phyloP scores from a whole-genome alignment of 2,888 invertebrate species.

The Hemicrepidius hirtus region DNA sequence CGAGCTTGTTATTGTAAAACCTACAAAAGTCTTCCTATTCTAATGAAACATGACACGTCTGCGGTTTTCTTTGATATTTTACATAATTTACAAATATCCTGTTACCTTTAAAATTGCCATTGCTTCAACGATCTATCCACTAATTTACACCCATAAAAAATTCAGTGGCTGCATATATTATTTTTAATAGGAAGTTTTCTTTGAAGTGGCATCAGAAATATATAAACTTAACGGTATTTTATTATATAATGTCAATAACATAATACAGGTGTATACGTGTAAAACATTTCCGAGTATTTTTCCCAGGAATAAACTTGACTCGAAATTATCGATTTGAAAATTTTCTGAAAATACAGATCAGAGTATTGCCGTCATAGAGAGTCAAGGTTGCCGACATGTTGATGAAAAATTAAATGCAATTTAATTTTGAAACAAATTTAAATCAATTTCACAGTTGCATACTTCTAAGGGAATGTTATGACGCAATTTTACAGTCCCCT shows the following conservation, averaged over 20 bases:
- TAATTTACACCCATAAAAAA: constrained; percentile 37
- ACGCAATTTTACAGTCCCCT: constrained; percentile 45
- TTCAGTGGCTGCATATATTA: constrained; percentile 42
- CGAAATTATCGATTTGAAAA: too few species aligned
- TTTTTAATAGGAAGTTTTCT: constrained; percentile 37
- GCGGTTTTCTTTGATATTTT: constrained; percentile 8
- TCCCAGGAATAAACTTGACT: background rate
- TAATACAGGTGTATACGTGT: constrained; percentile 20
- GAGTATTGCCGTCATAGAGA: too few species aligned
- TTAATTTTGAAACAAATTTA: too few species aligned
- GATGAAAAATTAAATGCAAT: too few species aligned
- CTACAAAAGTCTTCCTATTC: constrained; percentile 1
- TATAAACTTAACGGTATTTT: constrained; percentile 38
- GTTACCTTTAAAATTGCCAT: constrained; percentile 22
- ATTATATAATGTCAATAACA: constrained; percentile 21
- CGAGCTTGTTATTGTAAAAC: background rate
- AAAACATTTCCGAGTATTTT: constrained; percentile 7
- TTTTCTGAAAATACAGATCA: too few species aligned
- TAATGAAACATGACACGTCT: constrained; percentile 5
- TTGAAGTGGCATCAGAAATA: constrained; percentile 19
- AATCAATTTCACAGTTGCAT: too few species aligned
- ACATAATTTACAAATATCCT: constrained; percentile 14
- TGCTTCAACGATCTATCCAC: constrained; percentile 19
- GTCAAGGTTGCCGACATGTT: too few species aligned
- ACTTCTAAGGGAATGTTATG: constrained; percentile 35